Base-by-base conservation (phyloP, 2,888 invertebrate species). In the Macaria notata region DNA sequence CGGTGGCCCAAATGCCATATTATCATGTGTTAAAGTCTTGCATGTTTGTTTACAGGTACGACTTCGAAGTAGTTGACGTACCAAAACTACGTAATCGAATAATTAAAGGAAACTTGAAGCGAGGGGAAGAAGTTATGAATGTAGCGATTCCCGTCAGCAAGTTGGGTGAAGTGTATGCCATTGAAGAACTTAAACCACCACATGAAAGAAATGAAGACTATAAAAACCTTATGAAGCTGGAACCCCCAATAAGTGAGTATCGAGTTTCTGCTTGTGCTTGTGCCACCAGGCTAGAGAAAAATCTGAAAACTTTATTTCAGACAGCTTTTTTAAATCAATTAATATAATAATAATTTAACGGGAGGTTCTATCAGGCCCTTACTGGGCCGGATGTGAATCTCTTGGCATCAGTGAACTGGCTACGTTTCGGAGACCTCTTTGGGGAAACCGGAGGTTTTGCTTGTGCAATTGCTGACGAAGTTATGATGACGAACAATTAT, bases 131-230 rank as follows among this genome's bases (percentile, higher is more conserved):
- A 30, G 83, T 81, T n/a, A 75, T 93, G 3, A 92, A 93, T 46
- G 90, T 94, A 72, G 92, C 95, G 66, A 94, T 94, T 0, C 82
- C 60, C 68, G 82, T 95, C 0, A 83, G 85, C 64, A 92, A 94
- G 48, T 85, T 84, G 4, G 92, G 94, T 71, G 95, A 95, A 72
- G 86, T 96, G 51, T 95, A 93, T 84, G 86, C 86, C 33, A 94
- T 96, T 57, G 95, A 94, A 74, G 76, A 92, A 49, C 84, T 89
- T 19, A 2, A 1, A 19, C 19, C 19, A 0, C 81, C 90, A 39
- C 84, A 92, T 0, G 79, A 92, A 3, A 85, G 93, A 69, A 86
- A 80, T 43, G 69, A 78, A 0, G 85, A 92, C 45, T 86, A 92
- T 61, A 85, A 83, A 3, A 67, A 75, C 31, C 59, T 76, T 45